Evolutionary conservation across 2,113 vertebrate species (phyloP).

Genomic region (Xenopus laevis): DNA sequence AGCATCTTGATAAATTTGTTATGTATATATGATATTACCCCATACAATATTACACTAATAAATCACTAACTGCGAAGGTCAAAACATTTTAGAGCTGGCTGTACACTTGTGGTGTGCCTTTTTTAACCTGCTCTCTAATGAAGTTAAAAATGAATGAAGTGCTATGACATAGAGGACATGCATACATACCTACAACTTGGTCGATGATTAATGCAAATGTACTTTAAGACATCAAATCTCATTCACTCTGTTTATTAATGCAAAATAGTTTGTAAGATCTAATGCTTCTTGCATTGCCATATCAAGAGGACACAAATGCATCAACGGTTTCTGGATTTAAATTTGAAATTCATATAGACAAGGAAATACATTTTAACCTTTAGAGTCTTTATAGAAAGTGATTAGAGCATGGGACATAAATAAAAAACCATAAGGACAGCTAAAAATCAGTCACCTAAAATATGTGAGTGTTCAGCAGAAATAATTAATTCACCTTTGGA

Average conservation of each 20-base stretch:
- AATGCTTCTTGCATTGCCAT: not conserved
- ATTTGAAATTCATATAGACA: constrained; percentile 26
- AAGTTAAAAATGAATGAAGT: constrained; percentile 52
- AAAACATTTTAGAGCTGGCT: constrained; percentile 27
- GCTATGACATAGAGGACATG: not conserved
- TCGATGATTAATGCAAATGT: constrained; percentile 11
- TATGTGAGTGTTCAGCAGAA: constrained; percentile 19
- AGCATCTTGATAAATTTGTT: constrained; percentile 35
- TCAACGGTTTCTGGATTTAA: constrained; percentile 38
- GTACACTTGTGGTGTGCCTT: not conserved
- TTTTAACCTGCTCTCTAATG: constrained; percentile 39
- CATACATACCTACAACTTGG: too few relatives aligned
- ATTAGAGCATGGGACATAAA: constrained; percentile 33
- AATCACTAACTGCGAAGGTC: constrained; percentile 50
- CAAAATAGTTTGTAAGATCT: constrained; percentile 1
- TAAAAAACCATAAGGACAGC: constrained; percentile 29
- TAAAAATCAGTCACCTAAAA: constrained; percentile 29
- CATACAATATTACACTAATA: constrained; percentile 43
- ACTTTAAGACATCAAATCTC: not conserved
- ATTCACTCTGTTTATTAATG: constrained; percentile 1
- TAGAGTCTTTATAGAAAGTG: constrained; percentile 25
- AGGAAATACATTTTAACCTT: constrained; percentile 34
- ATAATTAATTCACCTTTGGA: constrained; percentile 25
- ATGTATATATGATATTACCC: constrained; percentile 45
- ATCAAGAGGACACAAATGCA: not conserved